phyloP scores from a whole-genome alignment of 2,113 vertebrate genomes.

The Hippocampus guttulatus region DNA sequence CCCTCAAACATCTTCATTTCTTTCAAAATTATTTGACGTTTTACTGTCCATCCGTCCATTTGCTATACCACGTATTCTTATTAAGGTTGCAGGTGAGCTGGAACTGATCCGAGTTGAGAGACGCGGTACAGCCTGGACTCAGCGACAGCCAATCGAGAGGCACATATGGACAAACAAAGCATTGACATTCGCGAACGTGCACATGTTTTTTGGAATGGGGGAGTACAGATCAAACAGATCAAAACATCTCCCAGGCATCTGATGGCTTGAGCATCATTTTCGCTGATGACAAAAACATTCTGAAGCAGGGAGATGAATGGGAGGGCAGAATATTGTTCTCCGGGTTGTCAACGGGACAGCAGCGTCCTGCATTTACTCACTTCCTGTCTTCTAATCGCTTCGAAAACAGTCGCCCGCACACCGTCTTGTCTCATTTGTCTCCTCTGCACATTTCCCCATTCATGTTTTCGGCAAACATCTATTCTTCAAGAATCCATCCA shows the following conservation, averaged over 20 bases:
- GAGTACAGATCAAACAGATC: background rate
- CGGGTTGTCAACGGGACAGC: slow-evolving; percentile 18
- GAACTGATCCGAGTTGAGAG: no score
- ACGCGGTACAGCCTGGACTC: no score
- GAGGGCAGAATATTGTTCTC: background rate
- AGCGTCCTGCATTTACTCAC: slow-evolving; percentile 19
- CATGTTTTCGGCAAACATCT: background rate
- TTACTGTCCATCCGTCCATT: no score
- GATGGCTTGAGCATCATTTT: background rate
- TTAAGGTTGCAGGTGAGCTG: no score
- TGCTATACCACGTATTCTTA: no score
- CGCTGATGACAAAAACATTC: background rate
- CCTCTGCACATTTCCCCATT: background rate
- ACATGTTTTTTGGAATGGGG: no score
- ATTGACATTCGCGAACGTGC: no score
- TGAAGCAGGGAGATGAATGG: background rate
- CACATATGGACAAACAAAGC: no score
- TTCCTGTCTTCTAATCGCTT: slow-evolving; percentile 27
- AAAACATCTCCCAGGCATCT: no score
- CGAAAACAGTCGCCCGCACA: slow-evolving; percentile 15
- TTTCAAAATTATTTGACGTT: no score
- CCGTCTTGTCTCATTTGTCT: background rate
- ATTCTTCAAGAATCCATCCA: background rate
- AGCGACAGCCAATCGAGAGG: no score
- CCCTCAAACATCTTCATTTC: background rate